These are phyloP conservation scores for Eristalis arbustorum DNA, from an alignment of 2,888 invertebrate genomes.

Conservation along the genomic window DNA sequence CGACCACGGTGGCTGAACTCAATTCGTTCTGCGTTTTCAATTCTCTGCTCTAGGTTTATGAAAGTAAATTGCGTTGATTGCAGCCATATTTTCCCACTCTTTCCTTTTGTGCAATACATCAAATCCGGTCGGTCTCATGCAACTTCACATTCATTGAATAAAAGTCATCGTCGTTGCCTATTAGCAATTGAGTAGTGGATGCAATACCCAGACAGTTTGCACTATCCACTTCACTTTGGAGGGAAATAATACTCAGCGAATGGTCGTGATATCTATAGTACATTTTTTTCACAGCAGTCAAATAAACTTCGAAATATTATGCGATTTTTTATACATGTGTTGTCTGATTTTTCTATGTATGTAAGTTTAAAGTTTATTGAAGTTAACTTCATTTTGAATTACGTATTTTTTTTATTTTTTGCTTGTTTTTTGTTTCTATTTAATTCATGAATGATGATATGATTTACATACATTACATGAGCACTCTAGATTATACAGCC, in stretches of 20 bases:
- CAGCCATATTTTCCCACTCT: neutral
- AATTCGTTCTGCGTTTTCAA: neutral
- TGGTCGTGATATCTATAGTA: neutral
- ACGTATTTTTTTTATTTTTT: too few species aligned
- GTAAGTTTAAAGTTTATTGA: neutral
- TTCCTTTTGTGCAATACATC: neutral
- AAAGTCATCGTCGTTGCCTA: slow-evolving; percentile 7
- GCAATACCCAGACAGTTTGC: neutral
- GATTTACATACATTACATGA: too few species aligned
- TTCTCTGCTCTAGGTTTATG: neutral
- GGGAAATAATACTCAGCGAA: neutral
- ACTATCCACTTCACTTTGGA: neutral
- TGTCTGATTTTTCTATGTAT: neutral
- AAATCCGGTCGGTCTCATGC: neutral
- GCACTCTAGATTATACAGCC: too few species aligned
- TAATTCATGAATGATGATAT: too few species aligned
- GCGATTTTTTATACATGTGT: neutral
- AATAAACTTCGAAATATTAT: neutral
- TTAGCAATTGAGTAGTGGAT: slow-evolving; percentile 1
- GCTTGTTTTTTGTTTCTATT: too few species aligned
- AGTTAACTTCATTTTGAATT: too few species aligned
- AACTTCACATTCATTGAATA: neutral
- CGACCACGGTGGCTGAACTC: neutral
- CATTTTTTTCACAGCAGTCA: neutral
- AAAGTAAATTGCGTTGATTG: slow-evolving; percentile 7